Percentiles rank a stretch among this genome's conserved stretches.
phyloP scores from a whole-genome alignment of 2,888 invertebrate genomes.

The Leucophenga montana region DNA sequence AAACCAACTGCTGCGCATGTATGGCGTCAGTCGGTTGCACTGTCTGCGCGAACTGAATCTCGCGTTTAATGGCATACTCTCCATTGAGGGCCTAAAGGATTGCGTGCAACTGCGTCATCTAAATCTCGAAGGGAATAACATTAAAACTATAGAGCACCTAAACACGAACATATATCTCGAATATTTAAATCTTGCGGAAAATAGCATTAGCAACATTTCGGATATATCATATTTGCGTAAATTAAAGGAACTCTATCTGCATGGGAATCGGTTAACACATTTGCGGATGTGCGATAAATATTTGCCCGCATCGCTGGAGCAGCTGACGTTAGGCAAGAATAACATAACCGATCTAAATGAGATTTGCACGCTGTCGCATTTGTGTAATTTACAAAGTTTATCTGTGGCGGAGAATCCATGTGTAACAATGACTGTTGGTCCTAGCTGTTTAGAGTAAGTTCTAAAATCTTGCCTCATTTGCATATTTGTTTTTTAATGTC shows the following conservation, averaged over 20 bases:
- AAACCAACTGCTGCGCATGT: conserved; percentile 91
- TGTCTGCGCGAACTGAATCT: conserved; percentile 87
- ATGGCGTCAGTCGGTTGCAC: conserved; percentile 86
- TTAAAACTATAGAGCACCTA: conserved; percentile 93
- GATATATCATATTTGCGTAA: conserved; percentile 88
- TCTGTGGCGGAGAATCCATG: conserved; percentile 92
- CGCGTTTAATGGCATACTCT: conserved; percentile 89
- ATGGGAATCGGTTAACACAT: conserved; percentile 89
- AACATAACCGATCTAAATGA: conserved; percentile 89
- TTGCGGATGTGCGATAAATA: conserved; percentile 87
- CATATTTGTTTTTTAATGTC: background rate
- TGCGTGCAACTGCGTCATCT: conserved; percentile 85
- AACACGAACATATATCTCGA: conserved; percentile 87
- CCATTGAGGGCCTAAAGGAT: conserved; percentile 92
- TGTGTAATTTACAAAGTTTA: conserved; percentile 84
- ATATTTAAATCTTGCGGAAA: conserved; percentile 90
- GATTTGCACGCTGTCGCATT: conserved; percentile 85
- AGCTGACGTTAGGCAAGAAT: conserved; percentile 87
- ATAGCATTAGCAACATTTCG: conserved; percentile 87
- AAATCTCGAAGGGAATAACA: conserved; percentile 90
- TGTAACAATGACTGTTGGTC: conserved; percentile 83
- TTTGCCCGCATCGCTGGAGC: conserved; percentile 83
- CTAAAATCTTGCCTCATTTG: background rate
- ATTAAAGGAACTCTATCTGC: conserved; percentile 88
- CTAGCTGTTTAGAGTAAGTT: conserved; percentile 75